Percentiles rank a stretch among this genome's conserved stretches.
These are phyloP conservation scores for Pluvianellus socialis DNA, from an alignment of 2,113 vertebrate species.

Conservation along the genomic window DNA sequence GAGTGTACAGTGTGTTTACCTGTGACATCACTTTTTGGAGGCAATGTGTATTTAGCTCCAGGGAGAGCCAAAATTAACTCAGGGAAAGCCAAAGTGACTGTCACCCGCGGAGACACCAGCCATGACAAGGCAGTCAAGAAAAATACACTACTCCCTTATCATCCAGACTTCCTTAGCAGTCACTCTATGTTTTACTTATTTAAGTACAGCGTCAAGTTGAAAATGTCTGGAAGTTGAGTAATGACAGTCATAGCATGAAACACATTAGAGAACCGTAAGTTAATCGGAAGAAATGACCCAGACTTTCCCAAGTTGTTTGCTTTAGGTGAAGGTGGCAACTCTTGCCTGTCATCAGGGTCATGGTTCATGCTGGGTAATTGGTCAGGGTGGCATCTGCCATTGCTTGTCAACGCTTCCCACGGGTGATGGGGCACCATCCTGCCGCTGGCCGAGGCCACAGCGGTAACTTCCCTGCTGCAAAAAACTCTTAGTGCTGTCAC, in stretches of 20 bases:
- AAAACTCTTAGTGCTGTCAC: neutral
- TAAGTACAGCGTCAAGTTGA: neutral
- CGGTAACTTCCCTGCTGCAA: neutral
- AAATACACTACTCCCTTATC: neutral
- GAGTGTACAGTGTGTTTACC: neutral
- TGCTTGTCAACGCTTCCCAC: neutral
- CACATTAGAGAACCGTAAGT: neutral
- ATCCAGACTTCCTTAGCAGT: neutral
- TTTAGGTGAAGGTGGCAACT: neutral
- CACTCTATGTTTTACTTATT: neutral
- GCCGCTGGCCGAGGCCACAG: no score
- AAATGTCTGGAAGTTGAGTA: neutral
- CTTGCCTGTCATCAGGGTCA: fast-evolving
- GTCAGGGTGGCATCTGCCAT: neutral
- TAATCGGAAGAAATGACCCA: neutral
- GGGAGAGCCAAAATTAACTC: neutral
- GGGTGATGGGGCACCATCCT: neutral
- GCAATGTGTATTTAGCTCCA: neutral
- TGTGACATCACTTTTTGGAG: neutral
- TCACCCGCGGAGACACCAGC: neutral
- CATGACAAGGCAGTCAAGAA: neutral
- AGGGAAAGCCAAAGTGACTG: neutral
- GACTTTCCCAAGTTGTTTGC: neutral
- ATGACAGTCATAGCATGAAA: neutral
- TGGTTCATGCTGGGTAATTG: neutral